Percentiles rank a stretch among this genome's conserved stretches.
Conservation (phyloP, 92 coral and sea anemone genomes). For the Zoanthus solanderi region DNA sequence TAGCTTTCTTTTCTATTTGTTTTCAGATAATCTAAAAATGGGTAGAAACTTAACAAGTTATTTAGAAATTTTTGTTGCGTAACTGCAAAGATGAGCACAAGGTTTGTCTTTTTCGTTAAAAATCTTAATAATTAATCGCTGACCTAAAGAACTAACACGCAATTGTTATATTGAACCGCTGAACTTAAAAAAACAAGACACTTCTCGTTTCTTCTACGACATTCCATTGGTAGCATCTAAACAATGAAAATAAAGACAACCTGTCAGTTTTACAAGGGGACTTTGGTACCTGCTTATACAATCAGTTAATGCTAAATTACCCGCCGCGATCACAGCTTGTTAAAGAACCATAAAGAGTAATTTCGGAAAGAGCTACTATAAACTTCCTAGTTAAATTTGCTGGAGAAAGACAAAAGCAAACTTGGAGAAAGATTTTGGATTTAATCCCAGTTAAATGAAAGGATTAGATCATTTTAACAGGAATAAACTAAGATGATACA, state of each 20-base stretch:
- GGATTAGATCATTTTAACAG: conserved; percentile 38
- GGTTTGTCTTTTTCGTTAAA: no score
- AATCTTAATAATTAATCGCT: no score
- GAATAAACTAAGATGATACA: conserved; percentile 19
- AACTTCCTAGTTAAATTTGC: background rate
- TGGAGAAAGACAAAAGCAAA: background rate
- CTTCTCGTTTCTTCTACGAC: background rate
- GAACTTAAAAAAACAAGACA: background rate
- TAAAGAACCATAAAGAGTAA: background rate
- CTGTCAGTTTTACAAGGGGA: conserved; percentile 1
- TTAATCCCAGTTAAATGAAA: background rate
- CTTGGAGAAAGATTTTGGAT: background rate
- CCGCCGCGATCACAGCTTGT: conserved; percentile 14
- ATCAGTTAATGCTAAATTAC: background rate
- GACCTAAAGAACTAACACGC: no score
- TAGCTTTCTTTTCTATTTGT: no score
- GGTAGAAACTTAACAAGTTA: no score
- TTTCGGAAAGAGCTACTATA: background rate
- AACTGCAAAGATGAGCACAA: no score
- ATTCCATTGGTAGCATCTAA: conserved; percentile 19
- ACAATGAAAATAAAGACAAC: background rate
- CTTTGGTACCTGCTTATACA: conserved; percentile 31
- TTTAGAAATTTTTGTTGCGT: no score
- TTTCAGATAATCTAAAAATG: no score
- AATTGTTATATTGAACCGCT: background rate